These are phyloP conservation scores for Neosalanx taihuensis DNA, from an alignment of 2,797 vertebrate species.

Conservation along the genomic window DNA sequence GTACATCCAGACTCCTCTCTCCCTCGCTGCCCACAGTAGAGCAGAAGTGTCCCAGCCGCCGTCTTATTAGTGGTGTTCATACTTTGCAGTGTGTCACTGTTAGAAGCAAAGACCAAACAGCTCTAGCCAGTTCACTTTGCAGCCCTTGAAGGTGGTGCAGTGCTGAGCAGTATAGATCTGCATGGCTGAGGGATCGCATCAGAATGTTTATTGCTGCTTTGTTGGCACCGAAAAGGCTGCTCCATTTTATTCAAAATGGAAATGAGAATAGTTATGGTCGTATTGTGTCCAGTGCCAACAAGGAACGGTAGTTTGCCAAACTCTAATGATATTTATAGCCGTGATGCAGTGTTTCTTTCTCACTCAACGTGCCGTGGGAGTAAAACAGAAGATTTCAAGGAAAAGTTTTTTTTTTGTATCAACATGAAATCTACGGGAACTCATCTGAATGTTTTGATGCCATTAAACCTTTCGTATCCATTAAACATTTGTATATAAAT, in stretches of 20 bases:
- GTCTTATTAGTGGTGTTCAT: constrained; percentile 18
- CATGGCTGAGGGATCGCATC: constrained; percentile 49
- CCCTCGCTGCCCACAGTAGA: constrained; percentile 28
- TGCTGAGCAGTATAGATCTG: constrained; percentile 52
- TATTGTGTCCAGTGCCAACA: constrained; percentile 45
- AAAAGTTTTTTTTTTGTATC: constrained; percentile 67
- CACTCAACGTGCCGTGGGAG: constrained; percentile 61
- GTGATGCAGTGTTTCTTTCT: constrained; percentile 61
- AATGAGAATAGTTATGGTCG: constrained; percentile 55
- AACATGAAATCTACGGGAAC: constrained; percentile 56
- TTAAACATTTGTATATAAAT: constrained; percentile 94
- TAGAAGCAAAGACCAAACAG: constrained; percentile 44
- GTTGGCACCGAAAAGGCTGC: constrained; percentile 39
- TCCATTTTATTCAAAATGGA: constrained; percentile 55
- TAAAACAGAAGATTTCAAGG: constrained; percentile 59
- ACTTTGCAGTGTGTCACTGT: too few species aligned
- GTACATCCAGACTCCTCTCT: constrained; percentile 41
- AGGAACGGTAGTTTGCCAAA: constrained; percentile 61
- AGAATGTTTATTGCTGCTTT: constrained; percentile 22
- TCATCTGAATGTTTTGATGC: constrained; percentile 82
- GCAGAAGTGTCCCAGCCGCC: constrained; percentile 22
- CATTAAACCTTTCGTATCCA: constrained; percentile 89
- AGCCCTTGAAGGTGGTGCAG: constrained; percentile 35
- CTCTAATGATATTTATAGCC: constrained; percentile 62
- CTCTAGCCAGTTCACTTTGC: not conserved